Base-by-base conservation (phyloP, 2,797 vertebrate species). In the Enoplosus armatus region DNA sequence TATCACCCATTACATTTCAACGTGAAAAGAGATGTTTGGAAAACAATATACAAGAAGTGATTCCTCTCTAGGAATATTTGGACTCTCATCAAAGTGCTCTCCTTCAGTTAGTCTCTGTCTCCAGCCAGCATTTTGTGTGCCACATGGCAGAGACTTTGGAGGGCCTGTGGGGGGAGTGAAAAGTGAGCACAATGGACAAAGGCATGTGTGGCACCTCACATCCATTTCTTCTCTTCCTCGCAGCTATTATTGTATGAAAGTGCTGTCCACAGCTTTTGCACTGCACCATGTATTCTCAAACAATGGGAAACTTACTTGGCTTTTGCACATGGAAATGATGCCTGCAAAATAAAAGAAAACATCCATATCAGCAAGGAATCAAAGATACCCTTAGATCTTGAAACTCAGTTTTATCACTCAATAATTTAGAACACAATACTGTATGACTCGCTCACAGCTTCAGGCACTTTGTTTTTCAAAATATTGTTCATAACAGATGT, bases 231-330 rank as follows among this genome's bases (percentile, higher is more conserved):
- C 89, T 90, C 84, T 81, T 88, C 87, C 83, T 93, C 66, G 82
- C 87, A 93, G 92, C 93, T 93, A 93, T 94, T 94, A 93, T 92
- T 94, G 91, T 92, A 90, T 84, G 89, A 95, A 95, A 94, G 87
- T 94, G 93, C 94, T 94, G 94, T 93, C 87, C 89, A 95, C 89
- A 94, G 93, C 90, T 89, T 92, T 89, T 91, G 89, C 92, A 83
- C 74, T 59, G 72, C 77, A 72, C 72, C 54, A 56, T 64, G 86
- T 73, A 87, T 90, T 89, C 84, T 90, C 80, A 91, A 90, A 93
- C 92, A 95, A 93, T 86, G 55, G 86, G 74, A 27, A 87, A 89
- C 85, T 80, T 77, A 87, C 89, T 86, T 90, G 80, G 72, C 59
- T 87, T 82, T 69, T 76, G 71, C 79, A 77, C 74, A 79, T 50